Base-by-base conservation (phyloP, 2,113 vertebrate genomes). In the Spheniscus mendiculus region DNA sequence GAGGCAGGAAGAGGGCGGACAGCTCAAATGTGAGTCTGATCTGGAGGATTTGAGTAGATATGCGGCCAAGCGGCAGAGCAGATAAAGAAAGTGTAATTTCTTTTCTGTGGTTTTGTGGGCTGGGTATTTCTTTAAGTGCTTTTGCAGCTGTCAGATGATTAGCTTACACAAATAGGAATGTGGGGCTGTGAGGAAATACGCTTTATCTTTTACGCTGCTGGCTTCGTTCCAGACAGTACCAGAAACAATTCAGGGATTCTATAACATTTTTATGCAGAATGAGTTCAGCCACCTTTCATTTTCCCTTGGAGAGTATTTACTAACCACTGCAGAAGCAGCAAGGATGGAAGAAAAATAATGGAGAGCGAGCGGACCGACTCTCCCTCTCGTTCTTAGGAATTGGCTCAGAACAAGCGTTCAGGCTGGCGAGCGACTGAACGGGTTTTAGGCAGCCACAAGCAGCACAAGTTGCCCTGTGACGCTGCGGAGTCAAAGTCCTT, bases 321-420 rank as follows among this genome's bases (percentile, higher is more conserved):
- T 22, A 40, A 29, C 15, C 42, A 10, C 38, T n/a, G 45, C 14
- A 47, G 34, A 80, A 80, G 30, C 50, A 65, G 45, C 23, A 40
- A 55, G 52, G 50, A 10, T 20, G 13, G 19, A 42, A n/a, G 36
- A 42, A 34, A 47, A 22, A 25, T 16, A 59, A 55, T 2, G 5
- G 25, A 66, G 63, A 49, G 32, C 0, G 1, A 69, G 36, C 1
- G 0, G 36, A 16, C 16, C 14, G 20, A 2, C 34, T 45, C 7
- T 71, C 5, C 26, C 27, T 45, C 29, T 19, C 27, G 25, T 16
- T 85, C 11, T 38, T 74, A n/a, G 52, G 74, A 77, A 7, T 1
- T 42, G 15, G 11, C 44, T 72, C n/a, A 77, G 40, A 71, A 27
- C 14, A 47, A 49, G 12, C 0, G 7, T 71, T 55, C 8, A 6